Evolutionary conservation across 2,888 invertebrate species (phyloP), one percentile per base, ranked within the genome.

Genomic region (Mesoligia furuncula): DNA sequence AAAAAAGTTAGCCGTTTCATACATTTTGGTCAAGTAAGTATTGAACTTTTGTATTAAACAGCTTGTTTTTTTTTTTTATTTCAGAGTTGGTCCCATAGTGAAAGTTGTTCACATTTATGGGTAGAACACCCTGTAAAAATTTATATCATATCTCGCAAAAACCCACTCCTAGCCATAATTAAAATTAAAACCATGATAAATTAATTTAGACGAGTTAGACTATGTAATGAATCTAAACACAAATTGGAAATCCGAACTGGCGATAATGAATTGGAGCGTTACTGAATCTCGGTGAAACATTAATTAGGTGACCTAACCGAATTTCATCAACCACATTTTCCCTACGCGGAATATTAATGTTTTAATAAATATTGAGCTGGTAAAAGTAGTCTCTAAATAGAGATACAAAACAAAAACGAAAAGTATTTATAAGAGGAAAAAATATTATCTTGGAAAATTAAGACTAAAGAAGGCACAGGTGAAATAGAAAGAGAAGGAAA

Each of bases 251-350:
- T 81, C 73, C 57, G 39, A 62, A 72, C 27, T 45, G 39, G 70
- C 24, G 61, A 65, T 51, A 85, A 65, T 74, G 61, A 72, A 75
- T 85, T 71, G 64, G 79, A 75, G 51, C 76, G 59, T 71, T 62
- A 77, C 73, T 24, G 67, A 86, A 77, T 74, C 65, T 62, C 68
- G 39, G 74, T 67, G 75, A 45, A 73, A 69, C 68, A 75, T 75
- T 78, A 82, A 85, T 85, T 82, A 85, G 62, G 67, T 73, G 70
- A 85, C 74, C 81, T 31, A 81, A 74, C 42, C 17, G 51, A 81
- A 9, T 73, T 73, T 45, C 67, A 71, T 81, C 67, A 39, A 75
- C 83, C 75, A 70, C 77, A 82, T 27, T 65, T 54, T 64, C 51
- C 54, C 54, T 11, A 54, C 15, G 31, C 1, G 9, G 36, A 70